A percentile compares a stretch with the other conserved stretches of the same genome.
Conservation (phyloP, 2,797 vertebrate genomes). For the Heterohyrax brucei region DNA sequence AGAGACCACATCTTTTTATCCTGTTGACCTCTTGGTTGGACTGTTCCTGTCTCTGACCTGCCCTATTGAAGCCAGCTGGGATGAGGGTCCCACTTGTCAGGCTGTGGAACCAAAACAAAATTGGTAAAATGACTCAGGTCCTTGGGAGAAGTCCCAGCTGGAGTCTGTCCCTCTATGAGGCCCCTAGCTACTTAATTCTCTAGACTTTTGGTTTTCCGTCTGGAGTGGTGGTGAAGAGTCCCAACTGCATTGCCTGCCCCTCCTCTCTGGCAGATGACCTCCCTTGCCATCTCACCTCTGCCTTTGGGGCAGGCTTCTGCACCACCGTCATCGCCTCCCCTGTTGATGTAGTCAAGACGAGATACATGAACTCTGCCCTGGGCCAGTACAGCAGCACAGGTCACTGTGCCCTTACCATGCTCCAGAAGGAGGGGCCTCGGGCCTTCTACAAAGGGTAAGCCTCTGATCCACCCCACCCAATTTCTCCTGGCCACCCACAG, state of each 20-base stretch:
- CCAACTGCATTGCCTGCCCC: background rate
- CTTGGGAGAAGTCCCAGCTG: background rate
- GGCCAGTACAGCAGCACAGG: slow-evolving; percentile 94
- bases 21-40: background rate
- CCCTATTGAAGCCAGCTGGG: background rate
- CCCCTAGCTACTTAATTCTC: slow-evolving; percentile 10
- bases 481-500: background rate
- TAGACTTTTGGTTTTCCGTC: background rate
- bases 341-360: slow-evolving; percentile 93
- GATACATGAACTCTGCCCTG: slow-evolving; percentile 95
- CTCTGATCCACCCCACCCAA: background rate
- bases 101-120: background rate
- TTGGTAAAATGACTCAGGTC: background rate
- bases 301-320: slow-evolving; percentile 93
- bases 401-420: slow-evolving; percentile 94
- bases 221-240: background rate
- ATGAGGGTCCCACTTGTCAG: background rate
- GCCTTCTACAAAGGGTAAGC: slow-evolving; percentile 97
- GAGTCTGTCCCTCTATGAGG: background rate
- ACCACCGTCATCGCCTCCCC: slow-evolving; percentile 93
- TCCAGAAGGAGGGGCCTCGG: slow-evolving; percentile 93
- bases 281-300: slow-evolving; percentile 93
- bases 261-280: slow-evolving; percentile 91
- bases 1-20: background rate
- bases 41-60: background rate